Evolutionary conservation across 2,797 vertebrate genomes (phyloP).

Genomic region (Melanotaenia trifasciata): DNA sequence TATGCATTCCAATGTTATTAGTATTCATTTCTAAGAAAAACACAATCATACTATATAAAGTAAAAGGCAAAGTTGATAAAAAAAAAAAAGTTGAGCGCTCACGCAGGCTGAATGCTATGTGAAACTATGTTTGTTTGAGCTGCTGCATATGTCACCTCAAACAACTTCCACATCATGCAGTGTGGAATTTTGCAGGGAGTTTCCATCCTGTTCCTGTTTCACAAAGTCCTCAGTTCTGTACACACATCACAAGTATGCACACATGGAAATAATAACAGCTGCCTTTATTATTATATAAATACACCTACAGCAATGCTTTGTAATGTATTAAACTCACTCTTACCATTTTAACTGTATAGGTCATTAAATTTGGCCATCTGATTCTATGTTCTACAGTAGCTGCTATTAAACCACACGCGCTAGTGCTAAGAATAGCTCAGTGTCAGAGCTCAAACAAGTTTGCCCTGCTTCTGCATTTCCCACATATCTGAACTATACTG

Average conservation of each 20-base stretch:
- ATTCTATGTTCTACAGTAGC: slow-evolving; percentile 30
- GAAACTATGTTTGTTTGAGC: slow-evolving; percentile 8
- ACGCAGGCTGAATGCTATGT: slow-evolving; percentile 14
- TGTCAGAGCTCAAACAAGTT: slow-evolving; percentile 52
- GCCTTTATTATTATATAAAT: neutral
- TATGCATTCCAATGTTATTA: neutral
- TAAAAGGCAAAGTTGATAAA: neutral
- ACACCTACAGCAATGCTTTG: neutral
- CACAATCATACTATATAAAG: neutral
- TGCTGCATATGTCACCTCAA: slow-evolving; percentile 13
- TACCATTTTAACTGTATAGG: slow-evolving; percentile 22
- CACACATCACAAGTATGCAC: slow-evolving; percentile 15
- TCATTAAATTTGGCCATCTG: slow-evolving; percentile 27
- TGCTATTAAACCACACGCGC: slow-evolving; percentile 41
- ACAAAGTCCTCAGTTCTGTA: slow-evolving; percentile 22
- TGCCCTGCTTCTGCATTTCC: slow-evolving; percentile 52
- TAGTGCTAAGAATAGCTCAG: slow-evolving; percentile 58
- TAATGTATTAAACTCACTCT: slow-evolving; percentile 5
- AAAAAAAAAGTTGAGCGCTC: neutral
- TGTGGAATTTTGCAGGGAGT: slow-evolving; percentile 62
- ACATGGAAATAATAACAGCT: slow-evolving; percentile 4
- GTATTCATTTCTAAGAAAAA: neutral
- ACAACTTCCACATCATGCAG: slow-evolving; percentile 33
- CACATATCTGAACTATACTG: slow-evolving; percentile 43
- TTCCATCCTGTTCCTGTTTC: slow-evolving; percentile 63